phyloP scores from a whole-genome alignment of 2,888 invertebrate genomes.

The Lasioglossum lativentre region DNA sequence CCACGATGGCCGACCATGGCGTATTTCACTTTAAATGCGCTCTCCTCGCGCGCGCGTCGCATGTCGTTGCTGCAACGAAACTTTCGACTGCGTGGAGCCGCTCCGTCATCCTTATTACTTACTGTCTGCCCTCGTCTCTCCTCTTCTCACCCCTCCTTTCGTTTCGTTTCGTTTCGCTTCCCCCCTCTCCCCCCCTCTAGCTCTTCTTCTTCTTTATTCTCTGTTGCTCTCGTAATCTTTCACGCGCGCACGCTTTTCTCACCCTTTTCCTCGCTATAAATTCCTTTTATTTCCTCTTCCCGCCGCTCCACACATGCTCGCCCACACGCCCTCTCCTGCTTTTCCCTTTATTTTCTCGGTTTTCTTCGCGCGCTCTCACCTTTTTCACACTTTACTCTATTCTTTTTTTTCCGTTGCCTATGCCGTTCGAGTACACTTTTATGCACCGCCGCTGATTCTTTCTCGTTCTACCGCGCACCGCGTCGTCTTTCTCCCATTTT shows the following conservation, averaged over 20 bases:
- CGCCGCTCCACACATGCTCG: conserved; percentile 3
- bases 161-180: too few relatives aligned
- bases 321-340: conserved; percentile 6
- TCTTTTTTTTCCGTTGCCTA: neutral
- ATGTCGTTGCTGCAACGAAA: neutral
- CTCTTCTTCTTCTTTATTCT: neutral
- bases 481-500: neutral
- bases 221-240: conserved; percentile 6
- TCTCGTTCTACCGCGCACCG: neutral
- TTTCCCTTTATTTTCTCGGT: neutral
- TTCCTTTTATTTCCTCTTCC: conserved; percentile 3
- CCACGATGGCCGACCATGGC: conserved; percentile 34
- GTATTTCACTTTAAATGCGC: conserved; percentile 42
- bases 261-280: neutral
- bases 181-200: too few relatives aligned
- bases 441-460: neutral
- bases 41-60: neutral
- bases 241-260: neutral
- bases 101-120: conserved; percentile 14
- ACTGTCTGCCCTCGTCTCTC: neutral
- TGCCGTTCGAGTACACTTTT: conserved; percentile 23
- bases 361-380: conserved; percentile 19
- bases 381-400: conserved; percentile 11
- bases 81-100: conserved; percentile 7
- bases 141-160: too few relatives aligned